Conservation (phyloP, 2,113 vertebrate species). For the Passer montanus region DNA sequence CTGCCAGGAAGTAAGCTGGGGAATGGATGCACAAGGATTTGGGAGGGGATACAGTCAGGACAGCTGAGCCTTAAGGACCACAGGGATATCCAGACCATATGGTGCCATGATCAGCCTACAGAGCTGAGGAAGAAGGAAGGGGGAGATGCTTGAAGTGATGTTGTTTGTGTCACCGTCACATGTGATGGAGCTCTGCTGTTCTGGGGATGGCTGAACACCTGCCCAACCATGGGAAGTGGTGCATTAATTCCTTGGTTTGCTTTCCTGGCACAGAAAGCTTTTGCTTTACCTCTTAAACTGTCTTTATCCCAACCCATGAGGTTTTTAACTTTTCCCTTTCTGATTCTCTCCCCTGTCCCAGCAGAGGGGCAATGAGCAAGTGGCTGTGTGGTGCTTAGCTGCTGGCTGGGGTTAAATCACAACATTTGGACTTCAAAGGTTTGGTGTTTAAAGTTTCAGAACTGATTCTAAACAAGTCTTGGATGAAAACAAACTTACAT, state of each 20-base stretch:
- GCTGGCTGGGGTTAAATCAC: background rate
- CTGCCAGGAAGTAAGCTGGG: background rate
- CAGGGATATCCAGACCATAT: background rate
- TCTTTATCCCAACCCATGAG: background rate
- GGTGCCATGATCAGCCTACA: accelerated
- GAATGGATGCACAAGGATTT: background rate
- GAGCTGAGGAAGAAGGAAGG: background rate
- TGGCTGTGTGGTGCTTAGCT: background rate
- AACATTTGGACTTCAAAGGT: background rate
- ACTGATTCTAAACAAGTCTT: background rate
- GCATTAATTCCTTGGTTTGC: background rate
- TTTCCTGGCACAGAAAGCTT: background rate
- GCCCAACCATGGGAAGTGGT: background rate
- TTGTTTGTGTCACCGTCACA: background rate
- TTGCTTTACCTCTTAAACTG: background rate
- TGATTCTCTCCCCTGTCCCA: background rate
- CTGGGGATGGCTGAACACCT: background rate
- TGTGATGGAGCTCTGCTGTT: background rate
- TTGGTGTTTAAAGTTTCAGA: background rate
- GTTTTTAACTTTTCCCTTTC: background rate
- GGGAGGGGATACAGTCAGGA: background rate
- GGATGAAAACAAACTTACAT: background rate
- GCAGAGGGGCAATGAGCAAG: accelerated
- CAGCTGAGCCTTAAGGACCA: background rate
- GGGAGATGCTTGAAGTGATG: background rate